These are phyloP conservation scores for Belonocnema kinseyi DNA, from an alignment of 1,140 invertebrate species.

Conservation along the genomic window DNA sequence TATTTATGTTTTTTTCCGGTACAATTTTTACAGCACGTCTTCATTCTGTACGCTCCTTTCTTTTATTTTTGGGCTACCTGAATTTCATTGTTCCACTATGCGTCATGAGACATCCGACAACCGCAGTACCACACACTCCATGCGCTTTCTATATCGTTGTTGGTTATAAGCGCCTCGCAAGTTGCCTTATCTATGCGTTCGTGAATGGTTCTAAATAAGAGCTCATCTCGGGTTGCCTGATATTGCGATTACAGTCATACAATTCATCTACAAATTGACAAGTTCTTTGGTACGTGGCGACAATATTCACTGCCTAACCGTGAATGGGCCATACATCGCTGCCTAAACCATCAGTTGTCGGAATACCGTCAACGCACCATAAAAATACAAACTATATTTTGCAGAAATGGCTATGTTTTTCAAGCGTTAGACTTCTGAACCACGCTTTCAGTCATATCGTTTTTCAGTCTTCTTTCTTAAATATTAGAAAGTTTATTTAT, in stretches of 20 bases:
- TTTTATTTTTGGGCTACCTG: no score
- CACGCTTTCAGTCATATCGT: neutral
- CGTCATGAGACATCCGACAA: no score
- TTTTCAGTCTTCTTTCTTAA: neutral
- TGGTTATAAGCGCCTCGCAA: no score
- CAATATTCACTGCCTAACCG: slow-evolving; percentile 36
- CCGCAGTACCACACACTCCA: no score
- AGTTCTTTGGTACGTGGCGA: slow-evolving; percentile 23
- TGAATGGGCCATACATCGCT: slow-evolving; percentile 9
- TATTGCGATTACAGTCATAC: neutral
- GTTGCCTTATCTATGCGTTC: no score
- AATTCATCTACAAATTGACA: slow-evolving; percentile 31
- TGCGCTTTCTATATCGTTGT: no score
- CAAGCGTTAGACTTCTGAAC: neutral
- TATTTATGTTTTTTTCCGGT: no score
- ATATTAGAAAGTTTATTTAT: neutral
- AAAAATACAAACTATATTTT: neutral
- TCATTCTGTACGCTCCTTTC: no score
- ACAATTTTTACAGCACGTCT: no score
- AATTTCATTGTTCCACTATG: no score
- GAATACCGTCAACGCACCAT: neutral
- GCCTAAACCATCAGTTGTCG: neutral
- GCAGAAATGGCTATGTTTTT: neutral
- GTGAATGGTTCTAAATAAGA: slow-evolving; percentile 37
- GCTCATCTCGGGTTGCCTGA: slow-evolving; percentile 18